phyloP scores from a whole-genome alignment of 2,888 invertebrate species.

The Philonicus albiceps region DNA sequence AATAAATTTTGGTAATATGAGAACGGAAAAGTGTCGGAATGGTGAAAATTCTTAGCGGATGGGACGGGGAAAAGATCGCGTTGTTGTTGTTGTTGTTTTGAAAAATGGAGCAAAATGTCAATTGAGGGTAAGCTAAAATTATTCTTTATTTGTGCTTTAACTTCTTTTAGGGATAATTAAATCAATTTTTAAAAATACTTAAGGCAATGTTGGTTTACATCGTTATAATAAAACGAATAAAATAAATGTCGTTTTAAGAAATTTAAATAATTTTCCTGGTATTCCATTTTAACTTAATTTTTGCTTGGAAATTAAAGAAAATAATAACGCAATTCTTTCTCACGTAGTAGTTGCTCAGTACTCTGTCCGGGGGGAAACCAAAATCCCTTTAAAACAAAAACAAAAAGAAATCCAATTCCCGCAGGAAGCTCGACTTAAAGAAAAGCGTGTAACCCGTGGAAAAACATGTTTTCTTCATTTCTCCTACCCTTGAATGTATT shows the following conservation, averaged over 20 bases:
- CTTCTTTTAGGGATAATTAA: too few species aligned
- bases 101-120: too few species aligned
- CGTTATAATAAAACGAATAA: neutral
- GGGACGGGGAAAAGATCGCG: too few species aligned
- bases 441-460: constrained; percentile 20
- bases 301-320: neutral
- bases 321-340: neutral
- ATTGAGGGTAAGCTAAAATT: too few species aligned
- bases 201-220: too few species aligned
- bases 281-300: neutral
- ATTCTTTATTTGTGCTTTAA: too few species aligned
- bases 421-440: neutral
- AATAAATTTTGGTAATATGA: too few species aligned
- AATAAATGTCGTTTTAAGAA: neutral
- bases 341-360: neutral
- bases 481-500: constrained; percentile 11
- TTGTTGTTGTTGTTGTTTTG: too few species aligned
- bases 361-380: neutral
- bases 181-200: too few species aligned
- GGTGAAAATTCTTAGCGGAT: too few species aligned
- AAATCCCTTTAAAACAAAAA: too few species aligned
- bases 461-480: constrained; percentile 29
- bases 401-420: constrained; percentile 9
- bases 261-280: neutral
- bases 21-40: too few species aligned